phyloP scores from a whole-genome alignment of 2,113 vertebrate genomes.

The Sterrhoptilus dennistouni region DNA sequence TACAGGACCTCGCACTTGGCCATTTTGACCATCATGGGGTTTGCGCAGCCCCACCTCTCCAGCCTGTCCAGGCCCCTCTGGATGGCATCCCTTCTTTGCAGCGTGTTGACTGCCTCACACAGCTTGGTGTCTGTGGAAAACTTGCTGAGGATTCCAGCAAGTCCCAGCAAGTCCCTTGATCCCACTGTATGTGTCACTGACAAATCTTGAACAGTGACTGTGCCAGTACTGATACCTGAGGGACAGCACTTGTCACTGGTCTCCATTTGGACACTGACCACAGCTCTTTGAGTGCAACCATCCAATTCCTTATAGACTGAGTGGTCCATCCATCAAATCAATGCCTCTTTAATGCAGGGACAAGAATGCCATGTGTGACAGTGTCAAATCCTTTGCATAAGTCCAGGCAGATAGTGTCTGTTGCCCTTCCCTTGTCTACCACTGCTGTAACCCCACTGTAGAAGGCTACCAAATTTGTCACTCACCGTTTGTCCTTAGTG shows the following conservation, averaged over 20 bases:
- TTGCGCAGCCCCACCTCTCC: not conserved
- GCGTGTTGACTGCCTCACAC: accelerated
- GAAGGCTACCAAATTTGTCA: not conserved
- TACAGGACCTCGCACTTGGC: not conserved
- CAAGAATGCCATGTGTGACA: not conserved
- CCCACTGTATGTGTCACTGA: not conserved
- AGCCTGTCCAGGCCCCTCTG: not conserved
- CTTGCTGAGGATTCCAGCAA: too few relatives aligned
- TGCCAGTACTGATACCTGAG: not conserved
- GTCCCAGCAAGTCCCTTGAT: too few relatives aligned
- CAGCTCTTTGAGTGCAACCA: not conserved
- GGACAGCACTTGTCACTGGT: not conserved
- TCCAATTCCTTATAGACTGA: not conserved
- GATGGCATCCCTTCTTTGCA: not conserved
- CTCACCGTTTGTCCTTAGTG: not conserved
- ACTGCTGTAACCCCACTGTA: not conserved
- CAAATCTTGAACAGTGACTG: not conserved
- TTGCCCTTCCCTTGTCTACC: not conserved
- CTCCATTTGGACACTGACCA: not conserved
- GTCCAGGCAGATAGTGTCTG: not conserved
- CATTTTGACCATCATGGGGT: not conserved
- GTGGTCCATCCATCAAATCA: not conserved
- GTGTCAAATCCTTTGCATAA: not conserved
- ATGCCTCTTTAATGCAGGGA: not conserved
- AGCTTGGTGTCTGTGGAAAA: not conserved